Base-by-base conservation (phyloP, 2,797 vertebrate species). In the Peromyscus attwateri region DNA sequence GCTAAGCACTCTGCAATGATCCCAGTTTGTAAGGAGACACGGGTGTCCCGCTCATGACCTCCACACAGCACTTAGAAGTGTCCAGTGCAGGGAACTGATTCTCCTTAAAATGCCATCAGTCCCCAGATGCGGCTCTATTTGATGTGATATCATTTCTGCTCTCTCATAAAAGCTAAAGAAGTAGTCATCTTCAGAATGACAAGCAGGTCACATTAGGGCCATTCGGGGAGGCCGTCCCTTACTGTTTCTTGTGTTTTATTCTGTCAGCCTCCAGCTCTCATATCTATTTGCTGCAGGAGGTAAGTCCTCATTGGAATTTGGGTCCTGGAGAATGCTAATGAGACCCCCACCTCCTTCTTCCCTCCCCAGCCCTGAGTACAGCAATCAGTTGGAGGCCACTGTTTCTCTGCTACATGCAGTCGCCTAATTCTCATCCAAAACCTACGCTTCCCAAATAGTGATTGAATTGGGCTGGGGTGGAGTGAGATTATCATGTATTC, bases 91-190 rank as follows among this genome's bases (percentile, higher is more conserved):
- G 40, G 8, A n/a, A 5, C 16, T 19, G 16, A 64, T 88, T 77
- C 82, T 64, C 87, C 89, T 88, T 84, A 37, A 92, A 92, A 81
- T 49, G 23, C 25, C 31, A 87, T 57, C 49, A 43, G 29, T 52
- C 75, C 31, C 40, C 76, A 75, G 46, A 57, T 34, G 0, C 7
- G 55, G 57, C 55, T 91, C 57, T 37, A 7, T 87, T 87, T 90
- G 71, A 89, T 34, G 34, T 16, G 66, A 16, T 37, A 66, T 87
- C 83, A 84, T 75, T 89, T 88, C 40, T 90, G 76, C 76, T 93
- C 81, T 95, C 73, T 52, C 49, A 52, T n/a, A 80, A 90, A 91
- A 91, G 88, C 55, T 81, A 92, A 92, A 57, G 29, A 64, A 90
- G 52, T 73, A 31, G 16, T 64, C 79, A 3, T 83, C 79, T 91